Percentiles rank a stretch among this genome's conserved stretches.
These are phyloP conservation scores for Petrocephalus microphthalmus DNA, from an alignment of 2,113 vertebrate genomes.

Conservation along the genomic window DNA sequence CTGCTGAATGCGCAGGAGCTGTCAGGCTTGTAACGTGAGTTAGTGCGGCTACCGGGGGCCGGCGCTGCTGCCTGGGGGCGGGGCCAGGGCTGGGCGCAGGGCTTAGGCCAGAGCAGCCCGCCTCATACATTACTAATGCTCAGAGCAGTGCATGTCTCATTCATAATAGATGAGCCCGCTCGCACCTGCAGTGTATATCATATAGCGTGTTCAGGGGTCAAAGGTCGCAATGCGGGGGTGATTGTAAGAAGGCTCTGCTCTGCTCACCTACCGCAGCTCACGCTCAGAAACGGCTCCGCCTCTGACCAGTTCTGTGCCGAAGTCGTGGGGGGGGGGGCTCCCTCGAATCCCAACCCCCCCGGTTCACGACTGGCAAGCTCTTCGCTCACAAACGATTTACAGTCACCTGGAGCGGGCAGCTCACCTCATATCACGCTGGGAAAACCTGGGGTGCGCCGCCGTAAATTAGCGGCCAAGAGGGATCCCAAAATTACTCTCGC, in stretches of 20 bases:
- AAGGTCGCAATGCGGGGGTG: constrained; percentile 34
- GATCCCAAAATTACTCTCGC: constrained; percentile 36
- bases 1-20: constrained; percentile 58
- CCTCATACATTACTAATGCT: constrained; percentile 57
- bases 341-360: not conserved
- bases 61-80: constrained; percentile 10
- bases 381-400: constrained; percentile 42
- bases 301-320: not conserved
- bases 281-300: not conserved
- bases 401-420: constrained; percentile 43
- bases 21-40: constrained; percentile 54
- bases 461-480: constrained; percentile 45
- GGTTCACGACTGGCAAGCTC: constrained; percentile 31
- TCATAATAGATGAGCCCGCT: constrained; percentile 58
- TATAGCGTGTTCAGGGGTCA: constrained; percentile 51
- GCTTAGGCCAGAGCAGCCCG: constrained; percentile 45
- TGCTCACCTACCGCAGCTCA: not conserved
- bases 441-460: constrained; percentile 38
- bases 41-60: constrained; percentile 43
- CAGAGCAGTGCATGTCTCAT: constrained; percentile 54
- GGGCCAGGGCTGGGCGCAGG: constrained; percentile 30
- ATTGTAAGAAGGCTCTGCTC: not conserved
- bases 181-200: constrained; percentile 54
- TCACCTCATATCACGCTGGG: constrained; percentile 33
- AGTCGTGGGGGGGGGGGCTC: not conserved